Conservation (phyloP, 2,797 vertebrate species). For the Paguma larvata region DNA sequence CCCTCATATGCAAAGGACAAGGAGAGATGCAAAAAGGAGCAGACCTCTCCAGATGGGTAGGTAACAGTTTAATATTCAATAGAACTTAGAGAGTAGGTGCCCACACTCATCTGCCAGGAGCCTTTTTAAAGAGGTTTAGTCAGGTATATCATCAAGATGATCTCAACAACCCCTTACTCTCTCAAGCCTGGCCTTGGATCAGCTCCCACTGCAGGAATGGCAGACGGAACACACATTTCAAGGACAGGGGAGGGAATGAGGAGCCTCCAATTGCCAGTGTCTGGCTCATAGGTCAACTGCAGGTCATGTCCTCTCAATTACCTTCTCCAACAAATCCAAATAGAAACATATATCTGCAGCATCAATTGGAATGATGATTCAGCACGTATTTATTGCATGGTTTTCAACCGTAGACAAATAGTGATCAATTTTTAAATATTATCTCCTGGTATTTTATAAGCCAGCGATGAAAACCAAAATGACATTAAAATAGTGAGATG, state of each 20-base stretch:
- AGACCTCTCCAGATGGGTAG: not conserved
- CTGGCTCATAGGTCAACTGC: not conserved
- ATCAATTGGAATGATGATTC: not conserved
- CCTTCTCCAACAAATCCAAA: not conserved
- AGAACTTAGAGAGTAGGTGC: not conserved
- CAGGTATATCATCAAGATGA: not conserved
- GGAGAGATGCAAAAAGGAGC: too few species aligned
- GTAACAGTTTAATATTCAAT: not conserved
- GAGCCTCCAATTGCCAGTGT: not conserved
- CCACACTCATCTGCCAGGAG: not conserved
- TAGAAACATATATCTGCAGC: not conserved
- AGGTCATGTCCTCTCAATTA: not conserved
- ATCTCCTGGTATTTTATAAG: not conserved
- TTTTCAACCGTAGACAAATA: not conserved
- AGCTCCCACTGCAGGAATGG: not conserved
- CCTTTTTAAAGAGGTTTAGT: not conserved
- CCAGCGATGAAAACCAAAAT: constrained; percentile 44
- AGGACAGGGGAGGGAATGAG: not conserved
- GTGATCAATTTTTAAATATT: not conserved
- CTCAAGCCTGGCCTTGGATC: not conserved
- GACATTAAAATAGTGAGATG: not conserved
- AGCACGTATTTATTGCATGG: too few species aligned
- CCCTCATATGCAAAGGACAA: not conserved
- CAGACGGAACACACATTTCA: not conserved
- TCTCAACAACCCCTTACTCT: not conserved